Percentiles rank a stretch among this genome's conserved stretches.
Evolutionary conservation across 1,140 invertebrate species (phyloP).

Genomic region (Heterodera schachtii): DNA sequence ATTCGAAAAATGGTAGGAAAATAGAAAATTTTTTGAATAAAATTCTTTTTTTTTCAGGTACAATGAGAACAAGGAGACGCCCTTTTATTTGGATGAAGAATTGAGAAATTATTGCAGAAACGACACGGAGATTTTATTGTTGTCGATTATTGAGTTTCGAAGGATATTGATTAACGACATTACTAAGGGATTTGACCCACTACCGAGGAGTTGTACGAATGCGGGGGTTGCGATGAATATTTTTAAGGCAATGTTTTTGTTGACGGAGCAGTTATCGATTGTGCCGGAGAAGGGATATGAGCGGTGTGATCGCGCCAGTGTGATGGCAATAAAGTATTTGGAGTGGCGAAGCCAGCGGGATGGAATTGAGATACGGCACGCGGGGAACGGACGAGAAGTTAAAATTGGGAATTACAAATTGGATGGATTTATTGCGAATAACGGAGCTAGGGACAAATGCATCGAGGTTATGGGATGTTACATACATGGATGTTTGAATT

Average conservation of each 20-base stretch:
- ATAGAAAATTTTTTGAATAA: not conserved
- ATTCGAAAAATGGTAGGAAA: not conserved
- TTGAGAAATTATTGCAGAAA: slow-evolving; percentile 9
- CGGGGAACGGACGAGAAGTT: slow-evolving; percentile 3
- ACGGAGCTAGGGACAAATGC: not conserved
- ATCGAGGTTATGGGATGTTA: slow-evolving; percentile 2
- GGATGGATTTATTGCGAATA: slow-evolving; percentile 10
- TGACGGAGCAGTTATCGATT: not conserved
- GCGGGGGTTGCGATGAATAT: not conserved
- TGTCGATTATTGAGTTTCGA: not conserved
- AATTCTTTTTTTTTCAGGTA: not conserved
- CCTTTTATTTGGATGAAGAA: slow-evolving; percentile 6
- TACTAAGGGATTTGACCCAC: slow-evolving; percentile 4
- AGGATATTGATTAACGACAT: slow-evolving; percentile 2
- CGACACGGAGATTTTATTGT: slow-evolving; percentile 9
- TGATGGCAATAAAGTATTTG: slow-evolving; percentile 7
- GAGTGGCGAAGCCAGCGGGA: slow-evolving; percentile 3
- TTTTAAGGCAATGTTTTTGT: not conserved
- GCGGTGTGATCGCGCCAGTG: not conserved
- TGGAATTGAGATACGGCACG: not conserved
- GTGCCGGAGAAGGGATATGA: slow-evolving; percentile 23
- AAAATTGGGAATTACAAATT: not conserved
- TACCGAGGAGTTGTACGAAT: not conserved
- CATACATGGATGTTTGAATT: not conserved
- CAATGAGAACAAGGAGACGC: not conserved